Conservation (phyloP, 2,113 vertebrate genomes). For the Syrmaticus mikado region DNA sequence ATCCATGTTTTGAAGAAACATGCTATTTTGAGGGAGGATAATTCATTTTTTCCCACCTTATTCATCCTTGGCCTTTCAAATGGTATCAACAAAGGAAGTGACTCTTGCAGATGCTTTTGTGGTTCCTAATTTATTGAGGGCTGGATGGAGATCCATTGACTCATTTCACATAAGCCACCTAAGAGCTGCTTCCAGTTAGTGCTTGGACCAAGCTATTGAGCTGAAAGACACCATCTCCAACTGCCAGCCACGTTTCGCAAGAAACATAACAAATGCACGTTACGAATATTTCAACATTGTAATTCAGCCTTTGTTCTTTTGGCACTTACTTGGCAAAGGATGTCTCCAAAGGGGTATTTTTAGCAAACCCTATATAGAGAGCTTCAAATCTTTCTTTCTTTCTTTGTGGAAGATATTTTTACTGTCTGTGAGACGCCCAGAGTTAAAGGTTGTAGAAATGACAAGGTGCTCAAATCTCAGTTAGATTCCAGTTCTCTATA, state of each 20-base stretch:
- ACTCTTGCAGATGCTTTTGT: slow-evolving; percentile 44
- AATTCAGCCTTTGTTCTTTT: slow-evolving; percentile 46
- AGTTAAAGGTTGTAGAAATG: not conserved
- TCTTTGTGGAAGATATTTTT: slow-evolving; percentile 15
- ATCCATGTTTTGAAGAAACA: not conserved
- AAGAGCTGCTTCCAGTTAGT: slow-evolving; percentile 25
- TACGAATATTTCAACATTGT: slow-evolving; percentile 1
- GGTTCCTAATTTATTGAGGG: not conserved
- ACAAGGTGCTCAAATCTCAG: not conserved
- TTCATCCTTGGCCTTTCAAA: slow-evolving; percentile 47
- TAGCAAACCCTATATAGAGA: not conserved
- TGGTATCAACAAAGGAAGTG: slow-evolving; percentile 49
- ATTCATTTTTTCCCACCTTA: not conserved
- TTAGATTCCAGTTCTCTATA: not conserved
- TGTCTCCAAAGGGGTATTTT: slow-evolving; percentile 32
- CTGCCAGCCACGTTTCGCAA: not conserved
- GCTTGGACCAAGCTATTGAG: not conserved
- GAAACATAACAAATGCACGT: not conserved
- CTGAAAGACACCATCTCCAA: not conserved
- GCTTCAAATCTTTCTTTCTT: slow-evolving; percentile 11
- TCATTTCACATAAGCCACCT: not conserved
- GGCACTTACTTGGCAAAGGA: slow-evolving; percentile 22
- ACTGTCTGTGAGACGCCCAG: not conserved
- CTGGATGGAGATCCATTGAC: slow-evolving; percentile 1
- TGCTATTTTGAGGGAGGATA: slow-evolving; percentile 8